A percentile compares a stretch with the other conserved stretches of the same genome.
Conservation (phyloP, 2,888 invertebrate species). For the Synergus japonicus region DNA sequence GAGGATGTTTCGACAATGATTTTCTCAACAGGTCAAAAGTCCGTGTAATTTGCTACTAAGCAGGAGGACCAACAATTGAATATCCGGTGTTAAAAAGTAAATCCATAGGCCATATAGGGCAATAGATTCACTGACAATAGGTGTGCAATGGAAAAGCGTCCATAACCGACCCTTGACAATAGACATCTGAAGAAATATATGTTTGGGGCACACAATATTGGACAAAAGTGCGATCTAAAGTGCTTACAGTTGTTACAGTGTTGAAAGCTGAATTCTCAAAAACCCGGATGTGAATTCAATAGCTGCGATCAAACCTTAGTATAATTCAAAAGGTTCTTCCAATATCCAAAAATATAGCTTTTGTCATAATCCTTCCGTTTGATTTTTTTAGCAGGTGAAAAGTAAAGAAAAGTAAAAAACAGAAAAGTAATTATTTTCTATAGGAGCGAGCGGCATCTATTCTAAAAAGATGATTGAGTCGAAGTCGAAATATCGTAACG, state of each 20-base stretch:
- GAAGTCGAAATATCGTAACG: no score
- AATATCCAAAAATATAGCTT: not conserved
- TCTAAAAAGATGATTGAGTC: no score
- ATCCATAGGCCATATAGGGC: conserved; percentile 47
- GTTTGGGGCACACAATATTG: conserved; percentile 60
- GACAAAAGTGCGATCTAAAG: conserved; percentile 65
- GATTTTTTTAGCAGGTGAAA: not conserved
- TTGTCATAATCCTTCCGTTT: not conserved
- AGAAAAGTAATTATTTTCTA: not conserved
- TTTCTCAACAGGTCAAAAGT: conserved; percentile 32
- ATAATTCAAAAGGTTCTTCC: conserved; percentile 18
- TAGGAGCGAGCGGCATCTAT: no score
- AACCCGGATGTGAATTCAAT: conserved; percentile 66
- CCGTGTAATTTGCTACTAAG: conserved; percentile 43
- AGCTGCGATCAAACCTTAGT: conserved; percentile 50
- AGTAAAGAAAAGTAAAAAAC: no score
- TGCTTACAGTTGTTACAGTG: conserved; percentile 65
- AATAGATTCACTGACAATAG: conserved; percentile 44
- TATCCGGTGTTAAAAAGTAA: conserved; percentile 61
- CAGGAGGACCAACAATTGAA: conserved; percentile 47
- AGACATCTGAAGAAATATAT: conserved; percentile 64
- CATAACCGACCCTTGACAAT: conserved; percentile 60
- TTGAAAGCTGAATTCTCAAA: conserved; percentile 56
- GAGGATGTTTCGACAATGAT: conserved; percentile 6
- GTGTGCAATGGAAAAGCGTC: conserved; percentile 58